Conservation (phyloP, 2,888 invertebrate species). For the Drymonia ruficornis region DNA sequence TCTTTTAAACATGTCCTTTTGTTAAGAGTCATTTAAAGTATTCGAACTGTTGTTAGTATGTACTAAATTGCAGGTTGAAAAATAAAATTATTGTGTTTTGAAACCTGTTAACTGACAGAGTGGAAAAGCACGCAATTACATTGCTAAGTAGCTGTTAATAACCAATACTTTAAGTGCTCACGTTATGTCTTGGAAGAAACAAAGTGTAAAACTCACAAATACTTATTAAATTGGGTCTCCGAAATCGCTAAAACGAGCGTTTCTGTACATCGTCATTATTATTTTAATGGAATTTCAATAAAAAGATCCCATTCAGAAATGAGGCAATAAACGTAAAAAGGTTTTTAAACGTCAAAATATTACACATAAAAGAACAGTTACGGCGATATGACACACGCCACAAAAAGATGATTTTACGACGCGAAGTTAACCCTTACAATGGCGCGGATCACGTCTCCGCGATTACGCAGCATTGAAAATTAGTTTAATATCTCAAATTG, state of each 20-base stretch:
- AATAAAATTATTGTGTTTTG: no score
- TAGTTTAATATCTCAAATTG: constrained; percentile 84
- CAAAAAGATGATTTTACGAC: constrained; percentile 38
- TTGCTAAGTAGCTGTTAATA: background rate
- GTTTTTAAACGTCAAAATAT: constrained; percentile 32
- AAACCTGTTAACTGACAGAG: no score
- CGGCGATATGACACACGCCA: constrained; percentile 17
- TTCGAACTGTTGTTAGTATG: background rate
- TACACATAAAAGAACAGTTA: constrained; percentile 27
- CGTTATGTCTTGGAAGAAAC: background rate
- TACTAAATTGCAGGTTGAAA: no score
- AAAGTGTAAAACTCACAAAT: background rate
- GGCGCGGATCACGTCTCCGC: constrained; percentile 65
- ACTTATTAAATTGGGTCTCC: background rate
- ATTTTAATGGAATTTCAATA: constrained; percentile 24
- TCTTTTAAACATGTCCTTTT: background rate
- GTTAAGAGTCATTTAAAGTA: no score
- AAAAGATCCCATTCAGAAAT: constrained; percentile 23
- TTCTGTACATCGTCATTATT: constrained; percentile 17
- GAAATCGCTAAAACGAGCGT: background rate
- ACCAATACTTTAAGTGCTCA: background rate
- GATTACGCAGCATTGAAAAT: constrained; percentile 82
- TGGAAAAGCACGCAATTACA: no score
- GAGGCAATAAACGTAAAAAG: constrained; percentile 31
- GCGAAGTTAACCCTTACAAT: constrained; percentile 53